Conservation (phyloP, 1,140 invertebrate species). For the Panagrolaimus sp. region DNA sequence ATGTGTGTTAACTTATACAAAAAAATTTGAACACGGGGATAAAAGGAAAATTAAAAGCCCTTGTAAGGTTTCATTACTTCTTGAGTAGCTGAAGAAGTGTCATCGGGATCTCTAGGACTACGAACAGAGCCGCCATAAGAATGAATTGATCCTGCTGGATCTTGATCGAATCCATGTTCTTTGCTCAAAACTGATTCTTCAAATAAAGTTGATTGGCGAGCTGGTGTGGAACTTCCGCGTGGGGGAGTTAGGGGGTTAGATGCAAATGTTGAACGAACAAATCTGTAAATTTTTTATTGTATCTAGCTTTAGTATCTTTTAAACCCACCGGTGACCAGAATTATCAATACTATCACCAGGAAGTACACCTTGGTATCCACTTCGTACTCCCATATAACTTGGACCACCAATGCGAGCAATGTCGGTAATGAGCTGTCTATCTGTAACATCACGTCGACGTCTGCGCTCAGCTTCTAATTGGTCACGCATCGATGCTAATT, state of each 20-base stretch:
- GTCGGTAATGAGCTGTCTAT: constrained; percentile 45
- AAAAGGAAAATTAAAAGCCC: neutral
- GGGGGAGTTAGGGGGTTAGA: constrained; percentile 58
- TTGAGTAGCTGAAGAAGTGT: neutral
- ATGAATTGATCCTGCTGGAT: constrained; percentile 6
- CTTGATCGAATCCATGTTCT: constrained; percentile 12
- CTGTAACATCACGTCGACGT: constrained; percentile 46
- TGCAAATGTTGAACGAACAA: constrained; percentile 48
- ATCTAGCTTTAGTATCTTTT: neutral
- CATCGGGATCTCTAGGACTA: constrained; percentile 6
- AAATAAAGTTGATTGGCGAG: constrained; percentile 28
- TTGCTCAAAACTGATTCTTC: constrained; percentile 18
- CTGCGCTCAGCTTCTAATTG: constrained; percentile 52
- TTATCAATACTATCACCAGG: constrained; percentile 47
- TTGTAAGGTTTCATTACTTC: constrained; percentile 13
- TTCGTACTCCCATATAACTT: constrained; percentile 38
- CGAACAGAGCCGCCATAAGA: neutral
- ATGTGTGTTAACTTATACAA: no score
- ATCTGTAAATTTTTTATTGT: constrained; percentile 11
- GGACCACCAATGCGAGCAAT: constrained; percentile 39
- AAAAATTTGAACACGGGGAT: no score
- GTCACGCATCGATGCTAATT: constrained; percentile 48
- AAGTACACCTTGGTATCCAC: constrained; percentile 19
- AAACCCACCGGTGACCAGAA: constrained; percentile 17
- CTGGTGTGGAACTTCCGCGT: constrained; percentile 53